phyloP scores from a whole-genome alignment of 2,113 vertebrate genomes.

The Willisornis vidua region DNA sequence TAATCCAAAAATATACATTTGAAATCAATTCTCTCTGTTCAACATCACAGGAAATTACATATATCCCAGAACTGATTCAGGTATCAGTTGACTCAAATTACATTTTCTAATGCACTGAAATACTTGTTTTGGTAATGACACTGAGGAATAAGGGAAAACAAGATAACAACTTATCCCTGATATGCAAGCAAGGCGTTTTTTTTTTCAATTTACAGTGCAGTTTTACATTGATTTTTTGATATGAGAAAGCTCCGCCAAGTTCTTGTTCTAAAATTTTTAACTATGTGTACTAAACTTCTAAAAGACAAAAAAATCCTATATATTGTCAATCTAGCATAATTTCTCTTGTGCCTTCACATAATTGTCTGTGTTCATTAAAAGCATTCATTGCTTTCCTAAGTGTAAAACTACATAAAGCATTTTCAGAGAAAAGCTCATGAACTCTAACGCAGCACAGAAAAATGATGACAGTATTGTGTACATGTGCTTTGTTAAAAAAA shows the following conservation, averaged over 20 bases:
- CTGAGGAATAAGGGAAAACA: conserved; percentile 33
- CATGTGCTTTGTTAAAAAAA: neutral
- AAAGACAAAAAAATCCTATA: neutral
- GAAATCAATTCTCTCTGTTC: conserved; percentile 38
- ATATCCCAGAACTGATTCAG: conserved; percentile 8
- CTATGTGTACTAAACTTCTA: neutral
- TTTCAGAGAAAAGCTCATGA: neutral
- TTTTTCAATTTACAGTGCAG: neutral
- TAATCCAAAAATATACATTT: conserved; percentile 43
- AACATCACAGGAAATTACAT: conserved; percentile 41
- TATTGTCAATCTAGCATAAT: neutral
- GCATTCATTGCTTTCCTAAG: neutral
- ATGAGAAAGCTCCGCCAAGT: neutral
- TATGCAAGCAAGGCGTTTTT: neutral
- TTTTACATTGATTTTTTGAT: neutral
- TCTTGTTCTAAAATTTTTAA: neutral
- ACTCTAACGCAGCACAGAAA: neutral
- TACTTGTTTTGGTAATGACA: conserved; percentile 33
- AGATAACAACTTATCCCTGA: conserved; percentile 12
- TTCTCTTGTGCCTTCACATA: neutral
- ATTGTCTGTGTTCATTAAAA: neutral
- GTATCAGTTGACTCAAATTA: conserved; percentile 42
- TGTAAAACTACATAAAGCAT: neutral
- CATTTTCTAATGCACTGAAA: conserved; percentile 48
- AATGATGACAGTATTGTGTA: neutral